phyloP scores from a whole-genome alignment of 2,113 vertebrate genomes.

The Todiramphus saurophagus region DNA sequence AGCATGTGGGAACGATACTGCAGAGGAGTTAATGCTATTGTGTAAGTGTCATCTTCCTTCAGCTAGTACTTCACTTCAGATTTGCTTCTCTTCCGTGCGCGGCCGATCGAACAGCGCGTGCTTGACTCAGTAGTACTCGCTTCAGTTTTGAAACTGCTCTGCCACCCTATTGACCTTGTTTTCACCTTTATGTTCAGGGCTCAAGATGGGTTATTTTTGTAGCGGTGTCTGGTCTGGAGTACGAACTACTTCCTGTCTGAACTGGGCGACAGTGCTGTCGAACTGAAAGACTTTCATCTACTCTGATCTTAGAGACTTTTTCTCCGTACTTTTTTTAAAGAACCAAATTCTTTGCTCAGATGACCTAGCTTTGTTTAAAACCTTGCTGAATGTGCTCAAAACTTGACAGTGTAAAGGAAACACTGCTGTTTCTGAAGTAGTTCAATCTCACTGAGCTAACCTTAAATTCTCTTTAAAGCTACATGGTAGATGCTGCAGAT shows the following conservation, averaged over 20 bases:
- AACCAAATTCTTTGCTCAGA: not conserved
- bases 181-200: not conserved
- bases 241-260: not conserved
- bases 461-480: slow-evolving; percentile 76
- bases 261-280: not conserved
- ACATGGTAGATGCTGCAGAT: slow-evolving; percentile 99
- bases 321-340: not conserved
- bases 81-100: not conserved
- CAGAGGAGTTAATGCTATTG: slow-evolving; percentile 96
- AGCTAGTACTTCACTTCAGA: not conserved
- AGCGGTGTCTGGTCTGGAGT: not conserved
- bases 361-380: not conserved
- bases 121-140: not conserved
- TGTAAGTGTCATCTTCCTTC: slow-evolving; percentile 81
- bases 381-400: not conserved
- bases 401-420: not conserved
- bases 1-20: slow-evolving; percentile 99
- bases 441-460: slow-evolving; percentile 7
- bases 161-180: not conserved
- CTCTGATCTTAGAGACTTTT: not conserved
- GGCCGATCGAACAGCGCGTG: not conserved
- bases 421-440: not conserved
- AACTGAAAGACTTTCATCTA: not conserved
- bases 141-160: not conserved
- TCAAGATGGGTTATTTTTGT: not conserved